phyloP scores from a whole-genome alignment of 1,140 invertebrate genomes.

The Holotrichia oblita region DNA sequence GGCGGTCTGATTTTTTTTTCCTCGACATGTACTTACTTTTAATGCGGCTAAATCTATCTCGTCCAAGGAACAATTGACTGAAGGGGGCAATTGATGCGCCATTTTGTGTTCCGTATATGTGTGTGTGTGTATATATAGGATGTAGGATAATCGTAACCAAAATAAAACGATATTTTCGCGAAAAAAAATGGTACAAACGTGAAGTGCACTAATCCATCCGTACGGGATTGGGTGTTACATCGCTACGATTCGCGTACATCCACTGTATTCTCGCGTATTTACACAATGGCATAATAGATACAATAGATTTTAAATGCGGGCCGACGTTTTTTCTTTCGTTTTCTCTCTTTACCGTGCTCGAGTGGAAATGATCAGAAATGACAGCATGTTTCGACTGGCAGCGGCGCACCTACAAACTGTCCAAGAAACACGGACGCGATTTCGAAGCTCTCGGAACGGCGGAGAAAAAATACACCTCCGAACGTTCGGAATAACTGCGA shows the following conservation, averaged over 20 bases:
- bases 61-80: slow-evolving; percentile 96
- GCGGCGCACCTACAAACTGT: slow-evolving; percentile 30
- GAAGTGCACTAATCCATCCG: slow-evolving; percentile 9
- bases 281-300: background rate
- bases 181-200: background rate
- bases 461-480: background rate
- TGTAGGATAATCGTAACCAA: background rate
- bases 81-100: slow-evolving; percentile 87
- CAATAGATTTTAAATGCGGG: background rate
- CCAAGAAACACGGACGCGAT: background rate
- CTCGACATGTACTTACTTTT: slow-evolving; percentile 83
- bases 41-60: slow-evolving; percentile 97
- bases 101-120: slow-evolving; percentile 67
- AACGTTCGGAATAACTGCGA: background rate
- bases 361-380: background rate
- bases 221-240: background rate
- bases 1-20: background rate
- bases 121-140: slow-evolving; percentile 1
- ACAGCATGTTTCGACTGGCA: slow-evolving; percentile 20
- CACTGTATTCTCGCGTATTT: background rate
- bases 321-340: background rate
- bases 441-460: background rate
- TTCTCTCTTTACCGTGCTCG: background rate
- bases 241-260: background rate
- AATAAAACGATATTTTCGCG: slow-evolving; percentile 34